A percentile compares a stretch with the other conserved stretches of the same genome.
These are phyloP conservation scores for Pipistrellus kuhlii DNA, from an alignment of 2,797 vertebrate species.

Conservation along the genomic window DNA sequence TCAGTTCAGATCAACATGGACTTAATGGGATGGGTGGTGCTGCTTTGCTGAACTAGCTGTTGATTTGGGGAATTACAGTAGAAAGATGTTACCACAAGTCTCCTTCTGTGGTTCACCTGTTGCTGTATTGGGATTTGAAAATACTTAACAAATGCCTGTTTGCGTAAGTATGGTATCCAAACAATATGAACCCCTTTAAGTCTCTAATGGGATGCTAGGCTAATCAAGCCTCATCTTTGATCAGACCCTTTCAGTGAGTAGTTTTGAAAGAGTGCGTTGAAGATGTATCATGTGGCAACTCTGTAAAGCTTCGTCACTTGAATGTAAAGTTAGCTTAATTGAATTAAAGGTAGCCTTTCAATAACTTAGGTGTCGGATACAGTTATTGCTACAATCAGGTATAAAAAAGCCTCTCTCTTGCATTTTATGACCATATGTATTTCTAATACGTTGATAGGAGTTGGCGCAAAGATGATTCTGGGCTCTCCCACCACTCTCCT, in stretches of 20 bases:
- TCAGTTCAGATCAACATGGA: background rate
- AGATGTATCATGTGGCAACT: background rate
- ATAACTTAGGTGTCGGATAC: background rate
- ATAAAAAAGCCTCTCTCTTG: background rate
- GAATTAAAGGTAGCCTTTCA: background rate
- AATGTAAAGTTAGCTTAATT: background rate
- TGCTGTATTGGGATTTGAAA: constrained; percentile 53
- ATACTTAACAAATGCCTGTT: background rate
- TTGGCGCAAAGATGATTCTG: background rate
- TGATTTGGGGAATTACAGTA: background rate
- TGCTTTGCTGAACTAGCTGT: constrained; percentile 8
- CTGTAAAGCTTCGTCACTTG: constrained; percentile 32
- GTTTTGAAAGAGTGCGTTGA: background rate
- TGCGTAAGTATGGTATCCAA: background rate
- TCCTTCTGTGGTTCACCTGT: background rate
- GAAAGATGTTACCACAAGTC: background rate
- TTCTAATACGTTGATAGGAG: constrained; percentile 1
- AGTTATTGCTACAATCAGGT: background rate
- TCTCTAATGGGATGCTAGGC: background rate
- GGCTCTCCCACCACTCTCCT: background rate
- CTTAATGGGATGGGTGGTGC: background rate
- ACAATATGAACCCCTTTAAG: background rate
- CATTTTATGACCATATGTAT: background rate
- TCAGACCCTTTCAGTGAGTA: background rate
- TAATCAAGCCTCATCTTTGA: background rate